Conservation (phyloP, 2,888 invertebrate species). For the Euzophera pinguis region DNA sequence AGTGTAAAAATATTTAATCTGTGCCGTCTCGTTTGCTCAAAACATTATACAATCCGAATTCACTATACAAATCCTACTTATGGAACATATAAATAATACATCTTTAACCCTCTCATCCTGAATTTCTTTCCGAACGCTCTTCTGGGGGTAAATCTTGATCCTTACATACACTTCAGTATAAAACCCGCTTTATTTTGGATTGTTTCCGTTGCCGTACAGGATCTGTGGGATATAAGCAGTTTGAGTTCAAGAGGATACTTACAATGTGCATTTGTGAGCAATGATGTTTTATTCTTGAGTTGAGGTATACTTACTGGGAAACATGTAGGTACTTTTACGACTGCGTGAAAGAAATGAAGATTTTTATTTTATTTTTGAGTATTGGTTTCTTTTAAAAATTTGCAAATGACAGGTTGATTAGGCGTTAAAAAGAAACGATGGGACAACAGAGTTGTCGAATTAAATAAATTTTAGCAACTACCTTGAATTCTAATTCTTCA, state of each 20-base stretch:
- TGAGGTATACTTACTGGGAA: background rate
- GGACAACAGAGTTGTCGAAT: too few species aligned
- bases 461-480: too few species aligned
- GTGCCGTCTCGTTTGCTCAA: too few species aligned
- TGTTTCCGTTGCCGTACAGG: slow-evolving; percentile 15
- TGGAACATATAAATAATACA: background rate
- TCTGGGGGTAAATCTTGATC: background rate
- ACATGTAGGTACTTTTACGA: too few species aligned
- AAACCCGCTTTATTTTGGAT: slow-evolving; percentile 16
- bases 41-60: background rate
- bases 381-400: too few species aligned
- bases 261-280: slow-evolving; percentile 4
- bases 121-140: background rate
- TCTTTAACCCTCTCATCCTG: background rate
- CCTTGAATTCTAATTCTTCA: background rate
- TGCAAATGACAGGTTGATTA: too few species aligned
- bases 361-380: too few species aligned
- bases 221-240: slow-evolving; percentile 6
- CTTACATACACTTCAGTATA: slow-evolving; percentile 5
- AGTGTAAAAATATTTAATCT: too few species aligned
- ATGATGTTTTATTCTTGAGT: slow-evolving; percentile 6
- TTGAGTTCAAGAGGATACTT: slow-evolving; percentile 1
- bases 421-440: too few species aligned
- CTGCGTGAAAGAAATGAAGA: too few species aligned
- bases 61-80: background rate